These are phyloP conservation scores for Cygnus olor DNA, from an alignment of 2,797 vertebrate genomes.

Conservation along the genomic window DNA sequence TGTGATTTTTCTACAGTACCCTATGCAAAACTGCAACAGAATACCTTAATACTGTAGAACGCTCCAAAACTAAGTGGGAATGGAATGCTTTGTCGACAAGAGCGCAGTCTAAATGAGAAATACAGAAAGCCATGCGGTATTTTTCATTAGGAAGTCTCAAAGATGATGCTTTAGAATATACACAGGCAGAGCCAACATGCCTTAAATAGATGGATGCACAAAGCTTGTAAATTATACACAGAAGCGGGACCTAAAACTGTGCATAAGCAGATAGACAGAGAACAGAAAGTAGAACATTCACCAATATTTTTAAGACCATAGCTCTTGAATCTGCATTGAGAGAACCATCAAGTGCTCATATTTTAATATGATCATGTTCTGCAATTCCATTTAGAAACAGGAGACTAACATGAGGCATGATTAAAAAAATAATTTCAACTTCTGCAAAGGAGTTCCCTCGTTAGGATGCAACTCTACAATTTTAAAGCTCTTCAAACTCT, in stretches of 20 bases:
- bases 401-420: not conserved
- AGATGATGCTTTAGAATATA: not conserved
- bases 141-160: not conserved
- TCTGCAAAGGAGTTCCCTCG: not conserved
- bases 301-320: not conserved
- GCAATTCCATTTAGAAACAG: not conserved
- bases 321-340: not conserved
- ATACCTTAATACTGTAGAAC: not conserved
- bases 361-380: not conserved
- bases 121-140: not conserved
- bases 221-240: not conserved
- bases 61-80: not conserved
- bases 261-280: not conserved
- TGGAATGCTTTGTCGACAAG: not conserved
- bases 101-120: not conserved
- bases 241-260: not conserved
- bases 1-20: not conserved
- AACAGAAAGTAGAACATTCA: not conserved
- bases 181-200: not conserved
- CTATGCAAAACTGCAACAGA: not conserved
- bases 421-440: not conserved
- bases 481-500: conserved; percentile 28
- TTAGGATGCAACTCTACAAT: not conserved
- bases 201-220: not conserved
- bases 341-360: not conserved